Evolutionary conservation across 2,113 vertebrate species (phyloP), one percentile per base, ranked within the genome.

Genomic region (Anhinga anhinga): DNA sequence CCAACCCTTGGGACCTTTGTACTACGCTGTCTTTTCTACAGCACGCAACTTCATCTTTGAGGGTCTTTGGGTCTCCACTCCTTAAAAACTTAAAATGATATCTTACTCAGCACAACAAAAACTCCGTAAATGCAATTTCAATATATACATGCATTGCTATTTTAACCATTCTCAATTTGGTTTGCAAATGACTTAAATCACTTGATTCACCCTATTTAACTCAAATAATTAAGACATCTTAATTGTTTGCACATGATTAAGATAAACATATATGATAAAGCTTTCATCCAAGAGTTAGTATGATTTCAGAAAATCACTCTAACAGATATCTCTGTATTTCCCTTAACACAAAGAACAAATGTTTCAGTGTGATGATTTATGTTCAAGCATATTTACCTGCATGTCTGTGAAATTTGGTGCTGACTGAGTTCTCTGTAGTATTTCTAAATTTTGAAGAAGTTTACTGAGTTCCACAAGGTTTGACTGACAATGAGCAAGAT

Each of bases 351-450:
- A 72, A 62, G 7, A 86, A 47, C 3, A 90, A 93, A 76, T 42
- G 32, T 49, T 82, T 92, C 65, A 87, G 21, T 47, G 32, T 70
- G 25, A 82, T 70, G 23, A 71, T 71, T 80, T 83, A 80, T 65
- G 22, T 36, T 65, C 21, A 67, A 88, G 63, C 8, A 56, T 44
- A 88, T 88, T 98, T 98, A 99, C 98, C 98, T 99, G 98, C 98
- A 99, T 99, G 86, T 99, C 99, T 93, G 98, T 99, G 98, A 99
- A 99, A 97, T 99, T 99, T 66, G 99, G 99, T 8, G 99, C 99
- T 59, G 99, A 99, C 96, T 99, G 99, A 71, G 99, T 99, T 98
- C 99, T 99, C 94, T 99, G 99, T 50, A 99, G 98, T 94, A 99
- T 99, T 98, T 99, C 99, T 98, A 99, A 98, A 97, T 99, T 99